Evolutionary conservation across 2,888 invertebrate genomes (phyloP), one percentile per base, ranked within the genome.

Genomic region (Crepidodera aurea): DNA sequence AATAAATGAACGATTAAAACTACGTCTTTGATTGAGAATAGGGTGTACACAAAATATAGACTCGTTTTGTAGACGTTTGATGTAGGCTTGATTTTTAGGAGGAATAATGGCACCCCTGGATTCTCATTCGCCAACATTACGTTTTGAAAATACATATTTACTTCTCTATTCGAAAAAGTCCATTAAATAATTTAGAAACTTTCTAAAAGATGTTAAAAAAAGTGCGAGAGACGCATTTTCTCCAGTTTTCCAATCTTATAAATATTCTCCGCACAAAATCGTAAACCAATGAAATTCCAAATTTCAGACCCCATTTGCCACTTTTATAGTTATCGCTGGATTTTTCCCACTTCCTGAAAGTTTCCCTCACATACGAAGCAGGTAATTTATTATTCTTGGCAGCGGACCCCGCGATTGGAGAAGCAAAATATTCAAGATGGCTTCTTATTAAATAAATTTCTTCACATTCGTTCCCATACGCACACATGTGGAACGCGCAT

Each of bases 381-480:
- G 67, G 69, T 70, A 67, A 71, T 71, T 69, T 71, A 71, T 71
- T 67, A 69, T 57, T 64, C 61, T 57, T 55, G 54, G 46, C 64
- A 50, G 32, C 56, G 56, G 53, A 53, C 60, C 61, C 32, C 61
- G 65, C 70, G 63, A 72, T 72, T 72, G 72, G 63, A 63, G 69
- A 67, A 70, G 22, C 61, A 66, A 62, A 66, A 68, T 67, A 68
- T 67, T 65, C 69, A 69, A 69, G 68, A 72, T 71, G 72, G 71
- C 72, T 55, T 62, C 70, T 66, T 58, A 55, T 64, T 59, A 51
- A 51, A 54, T 58, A 63, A 55, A 63, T 60, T 64, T 57, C 65
- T 65, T 62, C 68, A 65, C 69, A 73, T 69, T 69, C 70, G 69
- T 66, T 66, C 68, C 62, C 68, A 69, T 66, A 69, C 67, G 68